Evolutionary conservation across 2,113 vertebrate species (phyloP).

Genomic region (Austrofundulus limnaeus): DNA sequence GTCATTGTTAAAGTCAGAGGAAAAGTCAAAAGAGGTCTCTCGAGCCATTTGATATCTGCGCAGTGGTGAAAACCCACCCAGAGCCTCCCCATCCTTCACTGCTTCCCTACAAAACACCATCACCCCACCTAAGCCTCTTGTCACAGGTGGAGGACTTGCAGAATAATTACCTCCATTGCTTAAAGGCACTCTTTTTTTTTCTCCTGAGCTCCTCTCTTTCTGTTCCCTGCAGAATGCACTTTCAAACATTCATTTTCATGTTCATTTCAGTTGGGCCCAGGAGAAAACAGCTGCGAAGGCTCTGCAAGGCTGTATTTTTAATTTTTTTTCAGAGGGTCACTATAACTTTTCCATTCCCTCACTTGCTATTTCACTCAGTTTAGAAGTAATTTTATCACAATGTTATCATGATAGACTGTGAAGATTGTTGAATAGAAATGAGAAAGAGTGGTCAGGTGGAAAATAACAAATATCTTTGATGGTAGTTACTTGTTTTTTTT

Average conservation of each 20-base stretch:
- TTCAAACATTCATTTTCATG: slow-evolving; percentile 75
- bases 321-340: slow-evolving; percentile 17
- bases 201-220: slow-evolving; percentile 19
- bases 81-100: slow-evolving; percentile 13
- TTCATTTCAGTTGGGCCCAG: slow-evolving; percentile 67
- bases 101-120: slow-evolving; percentile 46
- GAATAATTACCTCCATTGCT: slow-evolving; percentile 76
- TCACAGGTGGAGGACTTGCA: slow-evolving; percentile 76
- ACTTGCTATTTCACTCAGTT: slow-evolving; percentile 53
- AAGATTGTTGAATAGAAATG: slow-evolving; percentile 67
- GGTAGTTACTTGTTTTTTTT: slow-evolving; percentile 9
- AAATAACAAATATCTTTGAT: slow-evolving; percentile 57
- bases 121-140: slow-evolving; percentile 64
- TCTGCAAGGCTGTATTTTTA: slow-evolving; percentile 30
- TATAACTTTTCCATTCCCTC: slow-evolving; percentile 39
- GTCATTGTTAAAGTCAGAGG: slow-evolving; percentile 43
- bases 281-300: slow-evolving; percentile 69
- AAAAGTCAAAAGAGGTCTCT: slow-evolving; percentile 49
- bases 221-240: slow-evolving; percentile 44
- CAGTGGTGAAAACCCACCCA: slow-evolving; percentile 25
- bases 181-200: slow-evolving; percentile 36
- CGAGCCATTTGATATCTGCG: slow-evolving; percentile 62
- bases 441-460: slow-evolving; percentile 58
- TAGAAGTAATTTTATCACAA: slow-evolving; percentile 69
- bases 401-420: slow-evolving; percentile 66